These are phyloP conservation scores for Matsumurasca onukii DNA, from an alignment of 1,140 invertebrate species.

Conservation along the genomic window DNA sequence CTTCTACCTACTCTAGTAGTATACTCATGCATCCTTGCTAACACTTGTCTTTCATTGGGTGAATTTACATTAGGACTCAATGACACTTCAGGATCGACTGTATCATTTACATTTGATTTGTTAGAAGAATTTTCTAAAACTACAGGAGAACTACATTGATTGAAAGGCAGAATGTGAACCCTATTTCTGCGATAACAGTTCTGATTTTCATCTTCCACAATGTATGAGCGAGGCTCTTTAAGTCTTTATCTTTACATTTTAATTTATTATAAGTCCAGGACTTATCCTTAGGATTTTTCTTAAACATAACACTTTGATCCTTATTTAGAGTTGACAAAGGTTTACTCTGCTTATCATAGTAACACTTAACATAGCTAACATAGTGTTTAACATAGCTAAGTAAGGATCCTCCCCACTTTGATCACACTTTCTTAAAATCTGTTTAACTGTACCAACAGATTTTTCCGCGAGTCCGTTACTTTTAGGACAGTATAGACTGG, in stretches of 20 bases:
- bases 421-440: slow-evolving; percentile 31
- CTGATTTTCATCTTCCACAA: background rate
- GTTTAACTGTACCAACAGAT: slow-evolving; percentile 30
- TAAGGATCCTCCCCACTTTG: background rate
- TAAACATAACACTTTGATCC: background rate
- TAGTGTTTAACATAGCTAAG: background rate
- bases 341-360: background rate
- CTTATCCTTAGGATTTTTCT: background rate
- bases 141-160: background rate
- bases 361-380: background rate
- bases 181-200: slow-evolving; percentile 8
- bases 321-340: background rate
- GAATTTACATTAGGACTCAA: background rate
- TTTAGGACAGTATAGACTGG: slow-evolving; percentile 29
- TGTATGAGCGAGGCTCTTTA: background rate
- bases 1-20: background rate
- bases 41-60: background rate
- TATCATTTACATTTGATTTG: background rate
- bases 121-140: background rate
- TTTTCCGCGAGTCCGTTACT: slow-evolving; percentile 36
- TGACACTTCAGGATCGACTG: background rate
- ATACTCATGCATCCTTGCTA: background rate
- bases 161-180: background rate
- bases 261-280: background rate
- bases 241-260: background rate